Conservation (phyloP, 2,797 vertebrate genomes). For the Gallinago stenura region DNA sequence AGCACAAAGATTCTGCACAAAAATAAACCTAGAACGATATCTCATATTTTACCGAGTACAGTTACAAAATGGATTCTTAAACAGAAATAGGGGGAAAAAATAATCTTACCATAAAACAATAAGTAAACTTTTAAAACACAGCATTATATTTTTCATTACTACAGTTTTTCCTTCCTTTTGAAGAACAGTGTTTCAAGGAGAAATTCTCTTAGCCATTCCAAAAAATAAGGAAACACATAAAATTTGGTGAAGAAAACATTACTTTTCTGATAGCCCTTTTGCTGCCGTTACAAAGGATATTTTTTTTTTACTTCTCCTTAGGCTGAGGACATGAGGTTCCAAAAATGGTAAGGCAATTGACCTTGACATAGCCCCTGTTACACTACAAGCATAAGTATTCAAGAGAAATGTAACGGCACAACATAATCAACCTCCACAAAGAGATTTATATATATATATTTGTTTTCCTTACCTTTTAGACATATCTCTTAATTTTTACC, state of each 20-base stretch:
- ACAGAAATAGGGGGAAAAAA: not conserved
- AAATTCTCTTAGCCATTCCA: not conserved
- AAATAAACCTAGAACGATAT: not conserved
- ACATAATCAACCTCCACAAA: not conserved
- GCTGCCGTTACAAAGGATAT: not conserved
- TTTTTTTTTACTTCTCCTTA: not conserved
- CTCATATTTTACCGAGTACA: not conserved
- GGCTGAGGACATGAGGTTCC: not conserved
- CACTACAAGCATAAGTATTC: not conserved
- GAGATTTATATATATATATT: not conserved
- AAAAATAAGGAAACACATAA: not conserved
- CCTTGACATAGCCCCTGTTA: not conserved
- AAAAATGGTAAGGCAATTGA: not conserved
- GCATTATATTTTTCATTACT: not conserved
- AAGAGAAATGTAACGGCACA: not conserved
- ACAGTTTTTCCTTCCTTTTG: not conserved
- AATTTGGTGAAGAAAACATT: not conserved
- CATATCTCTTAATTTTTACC: not conserved
- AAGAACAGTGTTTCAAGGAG: not conserved
- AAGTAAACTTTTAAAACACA: not conserved
- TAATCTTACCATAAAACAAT: not conserved
- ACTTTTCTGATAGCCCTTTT: not conserved
- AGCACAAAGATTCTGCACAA: not conserved
- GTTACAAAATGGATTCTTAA: not conserved
- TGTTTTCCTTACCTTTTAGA: not conserved